phyloP scores from a whole-genome alignment of 92 coral and sea anemone genomes.

The Hydrozoanthus gracilis region DNA sequence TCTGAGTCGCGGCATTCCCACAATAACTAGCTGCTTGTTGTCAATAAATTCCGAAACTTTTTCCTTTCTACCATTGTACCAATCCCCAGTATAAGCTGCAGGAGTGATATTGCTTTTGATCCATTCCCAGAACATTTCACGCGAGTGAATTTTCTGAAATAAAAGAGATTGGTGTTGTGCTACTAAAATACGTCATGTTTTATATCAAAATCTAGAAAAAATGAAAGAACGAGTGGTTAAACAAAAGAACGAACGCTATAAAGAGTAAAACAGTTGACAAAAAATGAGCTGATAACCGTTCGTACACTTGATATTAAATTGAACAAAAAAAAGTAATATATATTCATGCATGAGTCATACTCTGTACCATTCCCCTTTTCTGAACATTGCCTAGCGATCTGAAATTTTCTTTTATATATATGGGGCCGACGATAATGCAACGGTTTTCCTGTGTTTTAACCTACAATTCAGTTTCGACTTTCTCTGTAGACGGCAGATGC shows the following conservation, averaged over 20 bases:
- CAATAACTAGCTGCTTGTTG: constrained; percentile 38
- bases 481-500: neutral
- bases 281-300: too few relatives aligned
- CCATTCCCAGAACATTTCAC: constrained; percentile 24
- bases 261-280: too few relatives aligned
- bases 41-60: constrained; percentile 30
- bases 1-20: constrained; percentile 59
- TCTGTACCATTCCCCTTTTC: too few relatives aligned
- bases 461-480: neutral
- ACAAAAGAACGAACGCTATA: too few relatives aligned
- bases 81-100: constrained; percentile 26
- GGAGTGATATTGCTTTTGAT: neutral
- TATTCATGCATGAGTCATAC: too few relatives aligned
- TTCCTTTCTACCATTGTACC: constrained; percentile 59
- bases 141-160: neutral
- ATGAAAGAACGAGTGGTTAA: too few relatives aligned
- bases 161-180: neutral
- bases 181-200: neutral
- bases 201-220: too few relatives aligned
- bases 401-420: too few relatives aligned
- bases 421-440: neutral
- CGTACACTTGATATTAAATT: too few relatives aligned
- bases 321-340: too few relatives aligned
- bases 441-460: neutral
- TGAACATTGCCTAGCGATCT: too few relatives aligned